A percentile compares a stretch with the other conserved stretches of the same genome.
Evolutionary conservation across 2,888 invertebrate genomes (phyloP).

Genomic region (Graphium colonna): DNA sequence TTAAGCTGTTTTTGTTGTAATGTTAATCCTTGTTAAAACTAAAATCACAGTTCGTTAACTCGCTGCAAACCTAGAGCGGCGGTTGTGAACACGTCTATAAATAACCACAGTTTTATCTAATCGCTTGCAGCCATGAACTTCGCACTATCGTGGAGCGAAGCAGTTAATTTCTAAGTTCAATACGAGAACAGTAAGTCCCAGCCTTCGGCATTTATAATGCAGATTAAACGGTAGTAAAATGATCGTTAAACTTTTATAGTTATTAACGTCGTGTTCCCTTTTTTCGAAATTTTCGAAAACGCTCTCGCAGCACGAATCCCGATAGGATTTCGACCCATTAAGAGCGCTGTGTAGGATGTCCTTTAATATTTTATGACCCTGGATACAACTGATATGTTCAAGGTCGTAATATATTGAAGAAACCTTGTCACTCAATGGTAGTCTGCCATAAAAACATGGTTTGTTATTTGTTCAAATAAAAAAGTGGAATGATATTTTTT

Average conservation of each 20-base stretch:
- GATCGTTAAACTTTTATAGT: slow-evolving; percentile 67
- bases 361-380: too few species aligned
- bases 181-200: slow-evolving; percentile 51
- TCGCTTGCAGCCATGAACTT: slow-evolving; percentile 14
- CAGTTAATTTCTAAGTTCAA: background rate
- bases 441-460: too few species aligned
- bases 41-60: too few species aligned
- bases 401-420: too few species aligned
- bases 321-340: slow-evolving; percentile 55
- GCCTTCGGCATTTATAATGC: slow-evolving; percentile 50
- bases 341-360: slow-evolving; percentile 40
- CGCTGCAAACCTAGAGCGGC: background rate
- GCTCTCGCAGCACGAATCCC: slow-evolving; percentile 44
- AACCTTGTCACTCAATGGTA: too few species aligned
- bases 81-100: background rate
- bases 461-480: too few species aligned
- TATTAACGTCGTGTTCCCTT: slow-evolving; percentile 54
- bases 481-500: too few species aligned
- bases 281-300: slow-evolving; percentile 61
- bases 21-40: too few species aligned
- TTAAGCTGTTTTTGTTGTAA: too few species aligned
- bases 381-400: too few species aligned
- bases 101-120: slow-evolving; percentile 9
- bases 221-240: slow-evolving; percentile 77
- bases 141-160: background rate